A percentile compares a stretch with the other conserved stretches of the same genome.
Conservation (phyloP, 2,888 invertebrate species). For the Habrosyne pyritoides region DNA sequence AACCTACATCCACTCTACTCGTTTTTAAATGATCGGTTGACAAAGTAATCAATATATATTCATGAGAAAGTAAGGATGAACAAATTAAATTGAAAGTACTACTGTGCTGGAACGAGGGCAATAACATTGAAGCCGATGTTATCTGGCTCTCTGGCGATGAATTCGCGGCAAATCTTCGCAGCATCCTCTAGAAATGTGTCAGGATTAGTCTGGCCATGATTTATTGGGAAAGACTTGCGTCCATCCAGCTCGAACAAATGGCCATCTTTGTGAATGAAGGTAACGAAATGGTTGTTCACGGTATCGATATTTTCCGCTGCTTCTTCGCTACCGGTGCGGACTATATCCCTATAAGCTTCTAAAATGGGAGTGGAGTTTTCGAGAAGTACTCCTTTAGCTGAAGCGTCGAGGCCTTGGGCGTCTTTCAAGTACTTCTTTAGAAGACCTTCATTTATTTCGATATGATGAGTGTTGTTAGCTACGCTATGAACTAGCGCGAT, state of each 20-base stretch:
- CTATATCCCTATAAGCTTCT: conserved; percentile 90
- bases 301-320: conserved; percentile 85
- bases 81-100: conserved; percentile 28
- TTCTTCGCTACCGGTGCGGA: conserved; percentile 91
- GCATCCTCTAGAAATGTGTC: conserved; percentile 92
- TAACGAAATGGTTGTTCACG: conserved; percentile 94
- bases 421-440: conserved; percentile 90
- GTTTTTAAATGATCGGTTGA: conserved; percentile 29
- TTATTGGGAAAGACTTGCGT: conserved; percentile 87
- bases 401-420: conserved; percentile 86
- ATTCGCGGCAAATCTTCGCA: conserved; percentile 91
- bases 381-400: conserved; percentile 89
- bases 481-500: conserved; percentile 96
- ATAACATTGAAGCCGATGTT: conserved; percentile 94
- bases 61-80: conserved; percentile 25
- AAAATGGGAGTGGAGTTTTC: conserved; percentile 88
- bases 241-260: conserved; percentile 91
- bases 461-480: conserved; percentile 92
- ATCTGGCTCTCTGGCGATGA: conserved; percentile 93
- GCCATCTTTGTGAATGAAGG: conserved; percentile 92
- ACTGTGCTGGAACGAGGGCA: conserved; percentile 86
- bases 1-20: conserved; percentile 31
- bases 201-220: conserved; percentile 89
- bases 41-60: conserved; percentile 29
- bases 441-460: conserved; percentile 85